phyloP scores from a whole-genome alignment of 2,797 vertebrate genomes.

The Champsocephalus esox region DNA sequence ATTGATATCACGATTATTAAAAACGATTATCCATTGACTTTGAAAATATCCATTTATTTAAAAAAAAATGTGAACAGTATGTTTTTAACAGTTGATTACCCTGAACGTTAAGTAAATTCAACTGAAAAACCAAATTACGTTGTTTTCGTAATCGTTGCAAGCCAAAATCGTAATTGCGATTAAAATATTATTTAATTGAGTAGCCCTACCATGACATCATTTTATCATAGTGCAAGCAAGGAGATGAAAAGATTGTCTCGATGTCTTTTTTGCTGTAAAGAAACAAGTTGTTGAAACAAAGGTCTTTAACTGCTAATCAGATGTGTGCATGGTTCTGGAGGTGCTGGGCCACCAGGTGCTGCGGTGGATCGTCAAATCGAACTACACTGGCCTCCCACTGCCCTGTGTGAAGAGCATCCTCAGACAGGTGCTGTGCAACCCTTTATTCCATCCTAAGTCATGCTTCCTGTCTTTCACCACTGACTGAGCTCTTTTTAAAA shows the following conservation, averaged over 20 bases:
- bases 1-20: too few relatives aligned
- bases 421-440: conserved; percentile 72
- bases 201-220: neutral
- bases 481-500: neutral
- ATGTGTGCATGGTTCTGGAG: conserved; percentile 85
- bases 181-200: too few relatives aligned
- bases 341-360: conserved; percentile 83
- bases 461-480: neutral
- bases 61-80: too few relatives aligned
- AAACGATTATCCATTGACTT: too few relatives aligned
- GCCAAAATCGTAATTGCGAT: too few relatives aligned
- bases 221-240: neutral
- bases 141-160: too few relatives aligned
- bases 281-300: neutral
- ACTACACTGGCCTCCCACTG: conserved; percentile 83
- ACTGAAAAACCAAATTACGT: too few relatives aligned
- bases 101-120: too few relatives aligned
- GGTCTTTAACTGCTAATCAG: conserved; percentile 69
- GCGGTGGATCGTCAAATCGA: conserved; percentile 82
- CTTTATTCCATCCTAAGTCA: conserved; percentile 4
- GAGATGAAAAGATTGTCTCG: neutral
- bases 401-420: conserved; percentile 81
- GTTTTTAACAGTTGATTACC: too few relatives aligned
- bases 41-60: too few relatives aligned
- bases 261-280: neutral